These are phyloP conservation scores for Centroberyx gerrardi DNA, from an alignment of 2,797 vertebrate genomes.

Conservation along the genomic window DNA sequence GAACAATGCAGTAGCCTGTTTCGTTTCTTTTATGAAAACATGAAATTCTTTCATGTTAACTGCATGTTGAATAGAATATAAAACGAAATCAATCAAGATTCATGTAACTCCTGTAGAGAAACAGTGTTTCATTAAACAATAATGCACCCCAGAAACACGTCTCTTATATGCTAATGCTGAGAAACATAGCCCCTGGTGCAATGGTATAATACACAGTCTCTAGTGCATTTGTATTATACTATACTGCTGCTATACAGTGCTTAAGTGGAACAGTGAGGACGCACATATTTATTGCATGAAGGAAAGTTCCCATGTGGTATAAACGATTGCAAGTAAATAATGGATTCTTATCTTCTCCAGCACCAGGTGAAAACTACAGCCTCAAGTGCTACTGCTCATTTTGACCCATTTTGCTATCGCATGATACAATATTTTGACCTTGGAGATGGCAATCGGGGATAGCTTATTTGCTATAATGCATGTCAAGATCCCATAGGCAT, in stretches of 20 bases:
- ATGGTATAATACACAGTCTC: constrained; percentile 36
- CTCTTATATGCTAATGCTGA: constrained; percentile 16
- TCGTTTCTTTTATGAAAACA: neutral
- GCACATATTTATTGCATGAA: constrained; percentile 60
- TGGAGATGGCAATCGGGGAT: constrained; percentile 39
- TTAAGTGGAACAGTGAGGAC: constrained; percentile 30
- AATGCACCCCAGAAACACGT: constrained; percentile 11
- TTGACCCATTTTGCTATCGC: constrained; percentile 63
- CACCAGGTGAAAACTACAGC: constrained; percentile 40
- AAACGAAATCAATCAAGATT: no score
- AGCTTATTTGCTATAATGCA: constrained; percentile 58
- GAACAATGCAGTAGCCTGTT: neutral
- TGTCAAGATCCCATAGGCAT: constrained; percentile 53
- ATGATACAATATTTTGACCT: constrained; percentile 61
- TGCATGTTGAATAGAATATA: no score
- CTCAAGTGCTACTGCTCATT: constrained; percentile 53
- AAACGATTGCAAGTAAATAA: constrained; percentile 67
- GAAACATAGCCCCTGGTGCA: constrained; percentile 37
- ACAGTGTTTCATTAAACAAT: constrained; percentile 1
- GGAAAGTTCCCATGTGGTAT: constrained; percentile 58
- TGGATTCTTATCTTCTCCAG: constrained; percentile 46
- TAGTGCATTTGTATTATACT: constrained; percentile 35
- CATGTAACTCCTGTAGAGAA: no score
- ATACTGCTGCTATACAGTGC: constrained; percentile 20
- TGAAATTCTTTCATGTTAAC: no score